phyloP scores from a whole-genome alignment of 2,113 vertebrate genomes.

The Illadopsis cleaveri region DNA sequence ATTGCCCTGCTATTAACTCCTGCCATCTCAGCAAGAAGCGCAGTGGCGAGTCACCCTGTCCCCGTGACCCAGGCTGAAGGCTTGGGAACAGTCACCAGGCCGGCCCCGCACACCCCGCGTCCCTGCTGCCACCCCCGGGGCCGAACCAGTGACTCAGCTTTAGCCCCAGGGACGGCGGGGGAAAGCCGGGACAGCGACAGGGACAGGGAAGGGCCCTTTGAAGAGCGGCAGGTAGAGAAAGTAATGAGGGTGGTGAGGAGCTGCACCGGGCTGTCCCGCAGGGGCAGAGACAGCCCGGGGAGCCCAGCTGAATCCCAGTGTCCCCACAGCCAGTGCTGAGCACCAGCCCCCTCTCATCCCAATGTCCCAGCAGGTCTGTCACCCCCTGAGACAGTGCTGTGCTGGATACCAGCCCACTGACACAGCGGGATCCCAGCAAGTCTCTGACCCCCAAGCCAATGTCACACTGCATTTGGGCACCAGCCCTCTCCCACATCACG shows the following conservation, averaged over 20 bases:
- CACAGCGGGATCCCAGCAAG: neutral
- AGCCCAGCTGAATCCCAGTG: accelerated
- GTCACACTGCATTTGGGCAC: neutral
- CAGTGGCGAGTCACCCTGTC: neutral
- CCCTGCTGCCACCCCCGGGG: neutral
- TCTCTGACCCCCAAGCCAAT: neutral
- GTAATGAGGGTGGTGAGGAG: neutral
- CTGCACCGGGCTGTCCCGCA: accelerated
- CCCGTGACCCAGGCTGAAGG: neutral
- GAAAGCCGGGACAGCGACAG: neutral
- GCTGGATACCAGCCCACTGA: neutral
- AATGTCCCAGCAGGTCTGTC: neutral
- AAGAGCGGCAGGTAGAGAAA: conserved; percentile 19
- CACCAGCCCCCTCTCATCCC: neutral
- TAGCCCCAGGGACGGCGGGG: neutral
- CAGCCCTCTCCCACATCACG: neutral
- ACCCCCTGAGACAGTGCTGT: too few relatives aligned
- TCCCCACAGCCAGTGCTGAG: neutral
- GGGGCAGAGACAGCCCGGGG: neutral
- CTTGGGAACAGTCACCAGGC: neutral
- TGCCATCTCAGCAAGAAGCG: conserved; percentile 7
- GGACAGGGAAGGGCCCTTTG: conserved; percentile 33
- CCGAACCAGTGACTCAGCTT: neutral
- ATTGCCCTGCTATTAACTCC: conserved; percentile 46
- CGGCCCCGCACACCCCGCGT: neutral